Evolutionary conservation across 2,797 vertebrate genomes (phyloP).

Genomic region (Lutjanus argentimaculatus): DNA sequence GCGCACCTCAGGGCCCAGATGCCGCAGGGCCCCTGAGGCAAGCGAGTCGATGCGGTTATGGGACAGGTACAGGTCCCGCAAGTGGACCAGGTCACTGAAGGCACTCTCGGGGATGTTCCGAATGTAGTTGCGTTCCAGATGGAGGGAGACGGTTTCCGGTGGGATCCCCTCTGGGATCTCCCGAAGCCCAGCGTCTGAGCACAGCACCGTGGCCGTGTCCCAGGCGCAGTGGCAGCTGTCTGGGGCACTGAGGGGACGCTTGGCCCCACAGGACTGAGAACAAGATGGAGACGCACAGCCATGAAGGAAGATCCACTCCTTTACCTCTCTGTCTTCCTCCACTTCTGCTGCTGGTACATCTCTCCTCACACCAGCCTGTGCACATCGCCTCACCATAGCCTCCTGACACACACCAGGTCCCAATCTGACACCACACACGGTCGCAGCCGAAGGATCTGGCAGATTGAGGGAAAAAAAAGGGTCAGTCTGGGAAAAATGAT

Average conservation of each 20-base stretch:
- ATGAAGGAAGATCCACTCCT: slow-evolving; percentile 50
- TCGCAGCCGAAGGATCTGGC: slow-evolving; percentile 53
- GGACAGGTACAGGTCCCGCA: slow-evolving; percentile 86
- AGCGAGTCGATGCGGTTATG: slow-evolving; percentile 87
- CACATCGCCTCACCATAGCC: slow-evolving; percentile 86
- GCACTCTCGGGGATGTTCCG: slow-evolving; percentile 81
- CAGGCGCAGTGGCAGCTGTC: slow-evolving; percentile 79
- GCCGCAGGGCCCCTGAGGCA: slow-evolving; percentile 81
- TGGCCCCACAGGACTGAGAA: slow-evolving; percentile 68
- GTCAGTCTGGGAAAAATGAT: slow-evolving; percentile 50
- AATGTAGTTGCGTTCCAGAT: slow-evolving; percentile 88
- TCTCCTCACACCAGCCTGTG: slow-evolving; percentile 75
- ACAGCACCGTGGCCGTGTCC: slow-evolving; percentile 84
- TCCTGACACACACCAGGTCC: slow-evolving; percentile 67
- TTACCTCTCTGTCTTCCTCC: slow-evolving; percentile 36
- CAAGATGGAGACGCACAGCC: slow-evolving; percentile 66
- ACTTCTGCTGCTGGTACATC: slow-evolving; percentile 51
- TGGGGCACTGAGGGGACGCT: slow-evolving; percentile 67
- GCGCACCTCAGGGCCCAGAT: slow-evolving; percentile 81
- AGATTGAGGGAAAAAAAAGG: slow-evolving; percentile 43
- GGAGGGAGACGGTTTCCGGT: slow-evolving; percentile 82
- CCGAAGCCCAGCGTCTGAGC: slow-evolving; percentile 80
- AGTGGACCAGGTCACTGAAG: slow-evolving; percentile 81
- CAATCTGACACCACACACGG: slow-evolving; percentile 41
- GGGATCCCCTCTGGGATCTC: slow-evolving; percentile 86